Evolutionary conservation across 2,888 invertebrate genomes (phyloP).

Genomic region (Caprella mutica): DNA sequence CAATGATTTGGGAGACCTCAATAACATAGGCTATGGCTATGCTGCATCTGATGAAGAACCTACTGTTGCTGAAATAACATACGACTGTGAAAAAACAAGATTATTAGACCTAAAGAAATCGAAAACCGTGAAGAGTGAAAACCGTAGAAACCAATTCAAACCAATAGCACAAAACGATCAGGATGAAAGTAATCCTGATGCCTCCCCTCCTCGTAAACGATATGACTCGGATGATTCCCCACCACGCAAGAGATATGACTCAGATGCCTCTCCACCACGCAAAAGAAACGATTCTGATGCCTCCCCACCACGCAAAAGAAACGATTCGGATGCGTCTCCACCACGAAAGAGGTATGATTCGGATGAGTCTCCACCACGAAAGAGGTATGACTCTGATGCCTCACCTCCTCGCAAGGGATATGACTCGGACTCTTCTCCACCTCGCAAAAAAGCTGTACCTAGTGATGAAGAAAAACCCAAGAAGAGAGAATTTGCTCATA

Average conservation of each 20-base stretch:
- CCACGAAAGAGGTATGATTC: conserved; percentile 28
- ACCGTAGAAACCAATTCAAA: too few species aligned
- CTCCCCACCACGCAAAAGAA: conserved; percentile 19
- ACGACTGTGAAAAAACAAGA: conserved; percentile 26
- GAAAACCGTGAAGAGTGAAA: conserved; percentile 20
- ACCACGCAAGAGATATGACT: conserved; percentile 7
- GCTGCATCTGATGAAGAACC: conserved; percentile 28
- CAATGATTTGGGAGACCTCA: conserved; percentile 23
- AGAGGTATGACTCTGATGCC: conserved; percentile 16
- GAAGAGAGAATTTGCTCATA: too few species aligned
- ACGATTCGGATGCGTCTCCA: conserved; percentile 35
- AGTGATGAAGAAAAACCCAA: conserved; percentile 8
- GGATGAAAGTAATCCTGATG: too few species aligned
- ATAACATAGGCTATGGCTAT: conserved; percentile 24
- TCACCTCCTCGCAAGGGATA: neutral
- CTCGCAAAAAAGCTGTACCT: conserved; percentile 4
- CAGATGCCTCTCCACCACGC: conserved; percentile 33
- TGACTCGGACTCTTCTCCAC: conserved; percentile 28
- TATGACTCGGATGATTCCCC: neutral
- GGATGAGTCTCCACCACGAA: conserved; percentile 19
- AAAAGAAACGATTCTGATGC: conserved; percentile 36
- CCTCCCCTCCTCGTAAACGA: conserved; percentile 36
- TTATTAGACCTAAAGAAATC: conserved; percentile 20
- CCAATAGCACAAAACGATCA: too few species aligned
- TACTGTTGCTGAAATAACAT: conserved; percentile 29